Conservation (phyloP, 2,888 invertebrate genomes). For the Tetramorium bicarinatum region DNA sequence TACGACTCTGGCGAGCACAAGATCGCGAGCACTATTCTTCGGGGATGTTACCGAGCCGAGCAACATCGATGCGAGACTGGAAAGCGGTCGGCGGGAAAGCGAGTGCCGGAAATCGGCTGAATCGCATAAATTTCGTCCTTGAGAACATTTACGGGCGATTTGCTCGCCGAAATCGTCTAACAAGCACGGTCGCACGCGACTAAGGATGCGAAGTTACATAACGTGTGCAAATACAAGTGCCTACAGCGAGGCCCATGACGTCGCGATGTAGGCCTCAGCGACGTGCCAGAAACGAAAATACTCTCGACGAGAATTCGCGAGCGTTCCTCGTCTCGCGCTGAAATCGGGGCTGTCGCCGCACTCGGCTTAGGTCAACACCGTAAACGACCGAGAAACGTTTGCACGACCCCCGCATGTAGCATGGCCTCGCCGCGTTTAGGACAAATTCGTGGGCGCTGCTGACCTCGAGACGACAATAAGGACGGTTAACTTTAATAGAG, state of each 20-base stretch:
- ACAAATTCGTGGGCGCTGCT: conserved; percentile 43
- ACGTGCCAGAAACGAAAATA: conserved; percentile 85
- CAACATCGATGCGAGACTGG: neutral
- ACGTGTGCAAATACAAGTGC: conserved; percentile 55
- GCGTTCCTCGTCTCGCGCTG: conserved; percentile 39
- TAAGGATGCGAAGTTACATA: conserved; percentile 67
- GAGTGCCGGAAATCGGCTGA: neutral
- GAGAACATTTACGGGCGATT: neutral
- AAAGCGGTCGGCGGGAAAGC: neutral
- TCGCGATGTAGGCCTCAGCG: conserved; percentile 83
- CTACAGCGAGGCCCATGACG: conserved; percentile 45
- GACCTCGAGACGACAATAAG: conserved; percentile 47
- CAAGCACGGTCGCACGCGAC: conserved; percentile 27
- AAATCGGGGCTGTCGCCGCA: conserved; percentile 56
- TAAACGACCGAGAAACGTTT: conserved; percentile 27
- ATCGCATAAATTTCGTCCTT: neutral
- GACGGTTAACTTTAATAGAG: conserved; percentile 16
- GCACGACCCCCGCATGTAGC: conserved; percentile 40
- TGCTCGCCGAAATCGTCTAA: conserved; percentile 8
- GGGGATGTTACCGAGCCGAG: neutral
- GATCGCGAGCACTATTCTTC: neutral
- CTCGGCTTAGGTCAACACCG: conserved; percentile 31
- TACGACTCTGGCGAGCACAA: neutral
- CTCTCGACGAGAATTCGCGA: conserved; percentile 60
- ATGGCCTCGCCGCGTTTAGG: conserved; percentile 42